Conservation (phyloP, 2,797 vertebrate species). For the Epinephelus coioides region DNA sequence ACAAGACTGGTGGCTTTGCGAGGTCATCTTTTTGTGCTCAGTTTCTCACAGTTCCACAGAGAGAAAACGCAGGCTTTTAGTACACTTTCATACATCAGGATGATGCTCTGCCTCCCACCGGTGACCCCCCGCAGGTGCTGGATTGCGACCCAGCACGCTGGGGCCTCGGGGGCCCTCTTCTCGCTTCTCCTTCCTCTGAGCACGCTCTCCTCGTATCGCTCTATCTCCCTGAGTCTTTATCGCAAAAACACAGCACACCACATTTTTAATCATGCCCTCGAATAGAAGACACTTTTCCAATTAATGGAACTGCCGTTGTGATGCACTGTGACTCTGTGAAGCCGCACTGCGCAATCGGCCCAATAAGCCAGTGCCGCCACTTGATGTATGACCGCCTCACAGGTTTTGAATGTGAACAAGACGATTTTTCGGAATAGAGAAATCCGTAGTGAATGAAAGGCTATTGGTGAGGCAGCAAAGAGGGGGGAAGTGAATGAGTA, state of each 20-base stretch:
- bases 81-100: constrained; percentile 42
- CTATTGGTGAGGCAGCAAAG: constrained; percentile 51
- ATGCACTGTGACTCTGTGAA: constrained; percentile 64
- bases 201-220: constrained; percentile 65
- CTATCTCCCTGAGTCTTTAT: constrained; percentile 82
- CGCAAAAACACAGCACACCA: constrained; percentile 78
- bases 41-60: constrained; percentile 21
- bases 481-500: constrained; percentile 65
- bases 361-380: constrained; percentile 51
- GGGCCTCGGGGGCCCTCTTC: constrained; percentile 57
- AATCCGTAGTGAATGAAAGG: constrained; percentile 54
- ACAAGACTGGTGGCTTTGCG: constrained; percentile 26
- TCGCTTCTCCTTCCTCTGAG: constrained; percentile 63
- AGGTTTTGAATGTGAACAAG: constrained; percentile 74
- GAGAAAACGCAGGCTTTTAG: constrained; percentile 41
- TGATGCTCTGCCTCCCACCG: constrained; percentile 40
- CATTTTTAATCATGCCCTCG: constrained; percentile 85
- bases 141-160: constrained; percentile 69
- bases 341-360: constrained; percentile 72
- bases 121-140: constrained; percentile 65
- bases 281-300: constrained; percentile 86
- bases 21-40: constrained; percentile 5
- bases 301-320: constrained; percentile 76
- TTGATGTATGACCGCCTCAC: constrained; percentile 73
- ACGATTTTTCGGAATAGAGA: constrained; percentile 68